phyloP scores from a whole-genome alignment of 2,888 invertebrate species.

The Sipha maydis region DNA sequence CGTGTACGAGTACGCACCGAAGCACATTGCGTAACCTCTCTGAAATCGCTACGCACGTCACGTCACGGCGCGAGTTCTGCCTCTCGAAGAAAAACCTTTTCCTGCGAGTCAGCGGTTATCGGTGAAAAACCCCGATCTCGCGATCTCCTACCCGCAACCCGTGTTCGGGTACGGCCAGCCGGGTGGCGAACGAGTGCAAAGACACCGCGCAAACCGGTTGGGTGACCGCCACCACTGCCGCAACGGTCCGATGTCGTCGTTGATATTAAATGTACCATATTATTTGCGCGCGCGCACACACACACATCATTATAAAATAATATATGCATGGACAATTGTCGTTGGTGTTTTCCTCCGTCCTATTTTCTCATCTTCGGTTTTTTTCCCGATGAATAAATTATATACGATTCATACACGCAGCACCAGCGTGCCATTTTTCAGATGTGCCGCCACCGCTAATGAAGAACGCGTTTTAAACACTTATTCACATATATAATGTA shows the following conservation, averaged over 20 bases:
- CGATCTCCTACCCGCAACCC: too few relatives aligned
- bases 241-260: not conserved
- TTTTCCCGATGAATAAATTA: slow-evolving; percentile 20
- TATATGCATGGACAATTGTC: not conserved
- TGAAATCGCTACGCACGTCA: too few relatives aligned
- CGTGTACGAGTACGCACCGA: too few relatives aligned
- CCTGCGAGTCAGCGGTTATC: too few relatives aligned
- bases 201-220: not conserved
- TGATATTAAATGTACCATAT: not conserved
- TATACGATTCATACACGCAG: not conserved
- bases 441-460: not conserved
- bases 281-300: not conserved
- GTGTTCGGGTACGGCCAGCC: not conserved
- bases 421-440: slow-evolving; percentile 9
- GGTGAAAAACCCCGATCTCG: too few relatives aligned
- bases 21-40: too few relatives aligned
- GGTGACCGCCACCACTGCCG: not conserved
- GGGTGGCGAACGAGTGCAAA: not conserved
- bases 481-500: not conserved
- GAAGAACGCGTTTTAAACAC: slow-evolving; percentile 19
- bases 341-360: not conserved
- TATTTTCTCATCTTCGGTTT: not conserved
- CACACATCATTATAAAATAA: too few relatives aligned
- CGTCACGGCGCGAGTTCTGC: too few relatives aligned
- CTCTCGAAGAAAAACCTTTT: not conserved